Evolutionary conservation across 2,797 vertebrate genomes (phyloP).

Genomic region (Bryconaethiops microstoma): DNA sequence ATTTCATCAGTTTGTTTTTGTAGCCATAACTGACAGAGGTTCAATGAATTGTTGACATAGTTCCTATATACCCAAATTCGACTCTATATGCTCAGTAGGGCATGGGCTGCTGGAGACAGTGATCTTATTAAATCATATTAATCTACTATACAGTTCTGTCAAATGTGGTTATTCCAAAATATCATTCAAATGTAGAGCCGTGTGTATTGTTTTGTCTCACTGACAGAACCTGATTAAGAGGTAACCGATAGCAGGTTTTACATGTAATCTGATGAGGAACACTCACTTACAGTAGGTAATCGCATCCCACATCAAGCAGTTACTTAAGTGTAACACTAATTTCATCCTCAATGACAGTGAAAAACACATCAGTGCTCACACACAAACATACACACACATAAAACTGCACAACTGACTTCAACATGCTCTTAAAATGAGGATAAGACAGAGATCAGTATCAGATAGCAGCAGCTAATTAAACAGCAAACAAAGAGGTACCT

Average conservation of each 20-base stretch:
- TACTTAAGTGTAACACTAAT: slow-evolving; percentile 8
- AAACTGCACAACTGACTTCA: slow-evolving; percentile 6
- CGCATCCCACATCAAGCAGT: slow-evolving; percentile 8
- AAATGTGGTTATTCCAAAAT: too few species aligned
- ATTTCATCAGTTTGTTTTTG: too few species aligned
- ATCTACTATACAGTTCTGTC: neutral
- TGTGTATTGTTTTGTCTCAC: too few species aligned
- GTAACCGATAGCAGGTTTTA: slow-evolving; percentile 8
- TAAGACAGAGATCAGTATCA: slow-evolving; percentile 35
- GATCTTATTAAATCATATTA: neutral
- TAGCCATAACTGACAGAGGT: too few species aligned
- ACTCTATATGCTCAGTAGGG: neutral
- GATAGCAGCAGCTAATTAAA: slow-evolving; percentile 39
- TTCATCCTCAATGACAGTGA: neutral
- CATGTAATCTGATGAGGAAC: slow-evolving; percentile 26
- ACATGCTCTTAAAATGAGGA: slow-evolving; percentile 12
- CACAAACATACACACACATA: neutral
- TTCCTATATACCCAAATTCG: neutral
- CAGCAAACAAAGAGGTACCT: slow-evolving; percentile 83
- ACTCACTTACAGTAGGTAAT: slow-evolving; percentile 29
- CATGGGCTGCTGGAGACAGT: neutral
- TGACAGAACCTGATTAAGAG: neutral
- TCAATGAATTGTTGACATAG: neutral
- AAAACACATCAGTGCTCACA: neutral
- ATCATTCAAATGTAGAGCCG: too few species aligned